Base-by-base conservation (phyloP, 2,888 invertebrate genomes). In the Hypena proboscidalis region DNA sequence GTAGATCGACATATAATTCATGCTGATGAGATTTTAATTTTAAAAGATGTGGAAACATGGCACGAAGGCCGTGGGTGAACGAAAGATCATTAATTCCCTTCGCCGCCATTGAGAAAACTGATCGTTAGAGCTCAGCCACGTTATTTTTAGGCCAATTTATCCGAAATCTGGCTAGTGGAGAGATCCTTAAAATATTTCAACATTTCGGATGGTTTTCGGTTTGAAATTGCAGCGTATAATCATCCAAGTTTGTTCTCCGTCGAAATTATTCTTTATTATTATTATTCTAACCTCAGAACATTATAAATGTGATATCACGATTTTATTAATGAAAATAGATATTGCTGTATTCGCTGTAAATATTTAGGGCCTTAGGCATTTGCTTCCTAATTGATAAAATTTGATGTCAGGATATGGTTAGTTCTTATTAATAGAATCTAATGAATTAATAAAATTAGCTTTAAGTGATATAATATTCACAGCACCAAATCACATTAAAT, bases 1-100 rank as follows among this genome's bases (percentile, higher is more conserved):
- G 13, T 13, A 29, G 23, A 42, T 42, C 29, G 20, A 34, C 22
- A 35, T 44, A 37, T 38, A 20, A 43, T 47, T 39, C 26, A 30
- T 31, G 10, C 13, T 37, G 13, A 41, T 47, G 47, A 44, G 47
- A 5, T 47, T 44, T 44, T 47, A 48, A 52, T 47, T 47, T 37
- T 38, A 33, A 37, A 36, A 15, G 30, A 33, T 29, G 36, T 17
- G 23, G 17, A 35, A 43, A 22, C n/a, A 11, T 17, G 10, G 5
- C 5, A 4, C n/a, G 38, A 14, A 38, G 31, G 19, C 33, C 37
- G 23, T 33, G 19, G 21, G 33, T 30, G 8, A 32, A 36, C 11
- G 34, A 25, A 31, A 46, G 15, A 31, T 43, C 32, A 45, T 43
- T 30, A 38, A 50, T 43, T 43, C 23, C 10, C 46, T 36, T 33